These are phyloP conservation scores for Martes martes DNA, from an alignment of 2,113 vertebrate genomes.

Conservation along the genomic window DNA sequence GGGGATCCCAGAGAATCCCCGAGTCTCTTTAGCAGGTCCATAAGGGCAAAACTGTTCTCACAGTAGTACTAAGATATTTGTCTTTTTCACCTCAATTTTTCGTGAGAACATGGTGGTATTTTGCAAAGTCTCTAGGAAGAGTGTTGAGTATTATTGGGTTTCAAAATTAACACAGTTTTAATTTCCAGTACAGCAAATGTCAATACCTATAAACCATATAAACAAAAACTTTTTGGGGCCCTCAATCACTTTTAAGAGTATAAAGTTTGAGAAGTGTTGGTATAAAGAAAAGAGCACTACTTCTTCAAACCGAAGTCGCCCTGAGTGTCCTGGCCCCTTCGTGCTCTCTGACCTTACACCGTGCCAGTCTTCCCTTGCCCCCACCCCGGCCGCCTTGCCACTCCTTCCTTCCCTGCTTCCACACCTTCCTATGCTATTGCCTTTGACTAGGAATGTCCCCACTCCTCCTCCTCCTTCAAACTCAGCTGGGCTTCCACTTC, in stretches of 20 bases:
- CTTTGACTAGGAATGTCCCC: neutral
- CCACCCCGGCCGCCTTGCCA: neutral
- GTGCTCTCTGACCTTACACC: neutral
- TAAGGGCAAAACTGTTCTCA: neutral
- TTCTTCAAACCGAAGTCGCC: neutral
- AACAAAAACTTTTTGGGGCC: neutral
- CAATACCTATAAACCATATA: neutral
- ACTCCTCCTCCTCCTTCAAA: neutral
- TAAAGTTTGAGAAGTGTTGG: neutral
- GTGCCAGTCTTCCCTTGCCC: neutral
- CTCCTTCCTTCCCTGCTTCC: neutral
- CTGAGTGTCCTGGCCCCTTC: neutral
- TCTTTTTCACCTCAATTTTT: neutral
- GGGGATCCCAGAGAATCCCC: neutral
- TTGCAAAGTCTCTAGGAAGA: neutral
- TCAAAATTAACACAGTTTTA: neutral
- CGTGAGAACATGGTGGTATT: neutral
- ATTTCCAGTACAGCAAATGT: neutral
- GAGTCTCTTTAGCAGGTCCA: neutral
- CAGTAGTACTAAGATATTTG: neutral
- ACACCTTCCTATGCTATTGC: fast-evolving
- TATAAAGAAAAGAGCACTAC: neutral
- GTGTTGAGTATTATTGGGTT: neutral
- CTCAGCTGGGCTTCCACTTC: neutral
- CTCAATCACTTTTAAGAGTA: neutral